Evolutionary conservation across 1,140 invertebrate species (phyloP).

Genomic region (Lineus longissimus): DNA sequence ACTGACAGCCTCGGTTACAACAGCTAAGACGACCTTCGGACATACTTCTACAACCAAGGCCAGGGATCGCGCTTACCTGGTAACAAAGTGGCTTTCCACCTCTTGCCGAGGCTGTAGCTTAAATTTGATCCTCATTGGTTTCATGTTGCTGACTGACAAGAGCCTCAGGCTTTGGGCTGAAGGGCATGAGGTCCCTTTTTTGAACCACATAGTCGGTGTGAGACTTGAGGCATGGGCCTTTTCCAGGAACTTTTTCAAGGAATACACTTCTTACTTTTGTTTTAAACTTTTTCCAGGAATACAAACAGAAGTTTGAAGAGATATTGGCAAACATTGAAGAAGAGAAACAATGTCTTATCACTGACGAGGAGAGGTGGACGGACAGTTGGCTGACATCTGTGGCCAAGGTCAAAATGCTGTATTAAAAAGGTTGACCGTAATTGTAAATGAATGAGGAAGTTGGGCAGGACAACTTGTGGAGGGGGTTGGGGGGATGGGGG

Average conservation of each 20-base stretch:
- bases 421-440: too few relatives aligned
- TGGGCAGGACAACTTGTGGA: too few relatives aligned
- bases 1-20: too few relatives aligned
- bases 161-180: too few relatives aligned
- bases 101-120: too few relatives aligned
- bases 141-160: too few relatives aligned
- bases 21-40: slow-evolving; percentile 45
- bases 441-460: too few relatives aligned
- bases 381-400: slow-evolving; percentile 45
- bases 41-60: slow-evolving; percentile 39
- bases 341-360: slow-evolving; percentile 30
- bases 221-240: too few relatives aligned
- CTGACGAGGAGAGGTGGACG: slow-evolving; percentile 39
- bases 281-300: slow-evolving; percentile 34
- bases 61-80: slow-evolving; percentile 43
- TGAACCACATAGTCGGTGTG: too few relatives aligned
- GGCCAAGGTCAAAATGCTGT: slow-evolving; percentile 44
- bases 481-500: too few relatives aligned
- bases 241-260: not conserved
- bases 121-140: too few relatives aligned
- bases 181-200: too few relatives aligned
- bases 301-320: slow-evolving; percentile 39
- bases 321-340: slow-evolving; percentile 35
- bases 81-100: slow-evolving; percentile 11
- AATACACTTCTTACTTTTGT: not conserved